Conservation (phyloP, 2,888 invertebrate genomes). For the Cephonodes hylas region DNA sequence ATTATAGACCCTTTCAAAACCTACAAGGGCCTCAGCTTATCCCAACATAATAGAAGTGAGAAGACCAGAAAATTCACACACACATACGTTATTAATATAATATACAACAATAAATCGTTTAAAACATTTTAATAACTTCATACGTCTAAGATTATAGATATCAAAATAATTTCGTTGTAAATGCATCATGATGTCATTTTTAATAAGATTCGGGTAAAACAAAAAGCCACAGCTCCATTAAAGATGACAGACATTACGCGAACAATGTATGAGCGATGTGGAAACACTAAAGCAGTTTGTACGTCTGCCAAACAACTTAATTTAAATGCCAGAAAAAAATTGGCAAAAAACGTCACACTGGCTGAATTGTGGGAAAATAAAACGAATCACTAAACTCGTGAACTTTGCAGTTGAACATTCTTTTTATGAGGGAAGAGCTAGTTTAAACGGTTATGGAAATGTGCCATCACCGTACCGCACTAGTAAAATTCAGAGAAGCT, state of each 20-base stretch:
- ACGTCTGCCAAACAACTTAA: slow-evolving; percentile 16
- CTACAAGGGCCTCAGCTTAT: too few species aligned
- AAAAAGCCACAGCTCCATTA: background rate
- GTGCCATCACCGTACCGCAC: background rate
- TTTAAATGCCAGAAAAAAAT: background rate
- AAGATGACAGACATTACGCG: background rate
- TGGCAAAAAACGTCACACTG: background rate
- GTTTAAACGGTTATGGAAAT: background rate
- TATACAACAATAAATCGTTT: background rate
- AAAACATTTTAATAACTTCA: background rate
- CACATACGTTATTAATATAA: background rate
- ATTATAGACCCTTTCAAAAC: too few species aligned
- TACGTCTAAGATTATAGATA: background rate
- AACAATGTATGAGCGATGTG: background rate
- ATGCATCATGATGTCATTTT: background rate
- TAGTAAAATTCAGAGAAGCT: background rate
- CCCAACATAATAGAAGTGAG: too few species aligned
- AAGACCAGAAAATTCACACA: too few species aligned
- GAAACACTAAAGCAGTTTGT: slow-evolving; percentile 18
- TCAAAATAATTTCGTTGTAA: background rate
- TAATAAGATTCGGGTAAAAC: background rate
- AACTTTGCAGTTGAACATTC: background rate
- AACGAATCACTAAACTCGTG: background rate
- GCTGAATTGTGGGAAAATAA: background rate
- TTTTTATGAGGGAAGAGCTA: background rate